A percentile compares a stretch with the other conserved stretches of the same genome.
phyloP scores from a whole-genome alignment of 2,113 vertebrate species.

The Pteronura brasiliensis region DNA sequence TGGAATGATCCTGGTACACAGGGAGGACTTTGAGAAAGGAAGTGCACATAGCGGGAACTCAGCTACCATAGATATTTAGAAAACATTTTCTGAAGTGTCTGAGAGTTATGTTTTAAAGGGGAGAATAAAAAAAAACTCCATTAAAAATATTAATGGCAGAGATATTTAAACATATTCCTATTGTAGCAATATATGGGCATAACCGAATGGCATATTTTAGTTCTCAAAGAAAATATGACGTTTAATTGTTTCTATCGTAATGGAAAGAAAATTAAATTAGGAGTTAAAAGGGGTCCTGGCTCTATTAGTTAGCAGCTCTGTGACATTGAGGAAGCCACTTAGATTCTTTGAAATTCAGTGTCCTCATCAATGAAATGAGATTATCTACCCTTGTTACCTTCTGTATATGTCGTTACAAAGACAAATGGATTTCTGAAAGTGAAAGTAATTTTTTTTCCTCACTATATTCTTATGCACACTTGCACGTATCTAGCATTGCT shows the following conservation, averaged over 20 bases:
- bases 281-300: not conserved
- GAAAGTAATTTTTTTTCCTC: not conserved
- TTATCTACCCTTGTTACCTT: not conserved
- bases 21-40: not conserved
- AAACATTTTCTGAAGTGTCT: not conserved
- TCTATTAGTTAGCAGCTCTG: not conserved
- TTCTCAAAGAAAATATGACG: slow-evolving; percentile 33
- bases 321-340: not conserved
- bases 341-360: not conserved
- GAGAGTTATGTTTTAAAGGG: not conserved
- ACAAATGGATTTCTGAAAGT: not conserved
- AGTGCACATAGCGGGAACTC: not conserved
- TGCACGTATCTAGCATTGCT: not conserved
- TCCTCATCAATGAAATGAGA: not conserved
- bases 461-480: not conserved
- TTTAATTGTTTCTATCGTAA: slow-evolving; percentile 11
- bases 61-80: not conserved
- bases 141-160: not conserved
- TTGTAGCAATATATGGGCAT: not conserved
- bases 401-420: not conserved
- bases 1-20: not conserved
- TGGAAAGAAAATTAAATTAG: slow-evolving; percentile 35
- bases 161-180: not conserved
- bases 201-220: not conserved
- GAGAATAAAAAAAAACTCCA: not conserved